Evolutionary conservation across 1,140 invertebrate genomes (phyloP).

Genomic region (Venturia canescens): DNA sequence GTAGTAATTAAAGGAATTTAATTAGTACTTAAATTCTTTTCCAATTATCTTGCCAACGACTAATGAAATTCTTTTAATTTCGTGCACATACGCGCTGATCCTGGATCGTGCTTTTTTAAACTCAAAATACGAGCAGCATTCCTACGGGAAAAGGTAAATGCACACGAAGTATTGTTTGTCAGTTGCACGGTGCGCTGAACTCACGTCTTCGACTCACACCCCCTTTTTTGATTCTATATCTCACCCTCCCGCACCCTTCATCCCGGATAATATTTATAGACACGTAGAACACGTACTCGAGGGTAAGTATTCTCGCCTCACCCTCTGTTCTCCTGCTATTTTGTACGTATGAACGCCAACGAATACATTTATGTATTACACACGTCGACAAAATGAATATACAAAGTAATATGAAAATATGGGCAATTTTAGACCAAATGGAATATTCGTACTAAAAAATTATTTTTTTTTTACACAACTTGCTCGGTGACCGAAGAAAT

Average conservation of each 20-base stretch:
- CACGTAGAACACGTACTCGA: constrained; percentile 10
- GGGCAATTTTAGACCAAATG: no score
- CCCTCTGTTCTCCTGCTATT: not conserved
- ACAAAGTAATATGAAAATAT: constrained; percentile 10
- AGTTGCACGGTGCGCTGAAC: constrained; percentile 34
- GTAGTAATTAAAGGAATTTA: no score
- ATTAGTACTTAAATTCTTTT: no score
- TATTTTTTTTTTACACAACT: no score
- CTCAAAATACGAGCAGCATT: not conserved
- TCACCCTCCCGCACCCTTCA: not conserved
- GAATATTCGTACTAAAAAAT: no score
- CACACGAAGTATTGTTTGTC: constrained; percentile 40
- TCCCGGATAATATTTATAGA: not conserved
- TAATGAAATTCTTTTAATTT: not conserved
- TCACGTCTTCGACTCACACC: constrained; percentile 34
- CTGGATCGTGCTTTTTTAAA: not conserved
- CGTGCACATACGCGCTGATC: not conserved
- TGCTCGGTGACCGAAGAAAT: no score
- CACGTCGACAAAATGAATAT: constrained; percentile 31
- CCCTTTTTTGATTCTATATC: constrained; percentile 1
- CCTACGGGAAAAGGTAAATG: not conserved
- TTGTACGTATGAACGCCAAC: not conserved
- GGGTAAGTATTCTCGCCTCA: constrained; percentile 7
- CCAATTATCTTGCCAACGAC: not conserved
- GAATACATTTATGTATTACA: constrained; percentile 21